Evolutionary conservation across 1,140 invertebrate genomes (phyloP).

Genomic region (Zaprionus ghesquierei): DNA sequence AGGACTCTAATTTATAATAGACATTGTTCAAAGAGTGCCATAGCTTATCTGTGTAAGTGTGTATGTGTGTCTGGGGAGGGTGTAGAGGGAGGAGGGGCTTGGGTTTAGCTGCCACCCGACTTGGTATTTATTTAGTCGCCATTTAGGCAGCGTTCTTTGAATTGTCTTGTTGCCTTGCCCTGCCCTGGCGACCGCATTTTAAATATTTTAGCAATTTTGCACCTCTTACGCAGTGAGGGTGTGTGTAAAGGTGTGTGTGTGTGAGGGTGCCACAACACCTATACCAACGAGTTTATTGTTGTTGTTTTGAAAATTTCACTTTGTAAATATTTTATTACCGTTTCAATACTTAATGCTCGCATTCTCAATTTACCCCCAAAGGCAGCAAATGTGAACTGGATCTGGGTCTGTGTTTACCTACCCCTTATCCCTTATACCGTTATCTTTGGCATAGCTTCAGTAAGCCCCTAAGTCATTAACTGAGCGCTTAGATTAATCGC

Average conservation of each 20-base stretch:
- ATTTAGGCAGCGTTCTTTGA: constrained; percentile 15
- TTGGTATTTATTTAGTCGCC: constrained; percentile 37
- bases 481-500: not conserved
- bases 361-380: constrained; percentile 17
- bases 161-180: constrained; percentile 22
- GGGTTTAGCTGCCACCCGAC: not conserved
- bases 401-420: not conserved
- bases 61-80: constrained; percentile 1
- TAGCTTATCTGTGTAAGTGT: constrained; percentile 23
- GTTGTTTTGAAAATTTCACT: constrained; percentile 39
- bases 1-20: constrained; percentile 62
- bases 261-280: not conserved
- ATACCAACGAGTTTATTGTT: constrained; percentile 53
- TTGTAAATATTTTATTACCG: constrained; percentile 71
- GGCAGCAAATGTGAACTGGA: not conserved
- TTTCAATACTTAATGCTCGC: constrained; percentile 23
- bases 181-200: constrained; percentile 29
- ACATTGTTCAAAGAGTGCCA: constrained; percentile 36
- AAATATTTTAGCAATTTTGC: constrained; percentile 71
- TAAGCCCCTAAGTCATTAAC: constrained; percentile 23
- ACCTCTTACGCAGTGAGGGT: constrained; percentile 37
- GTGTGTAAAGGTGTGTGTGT: not conserved
- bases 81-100: not conserved
- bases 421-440: not conserved
- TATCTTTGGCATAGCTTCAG: not conserved